Percentiles rank a stretch among this genome's conserved stretches.
Evolutionary conservation across 2,888 invertebrate species (phyloP).

Genomic region (Heteromurus nitidus): DNA sequence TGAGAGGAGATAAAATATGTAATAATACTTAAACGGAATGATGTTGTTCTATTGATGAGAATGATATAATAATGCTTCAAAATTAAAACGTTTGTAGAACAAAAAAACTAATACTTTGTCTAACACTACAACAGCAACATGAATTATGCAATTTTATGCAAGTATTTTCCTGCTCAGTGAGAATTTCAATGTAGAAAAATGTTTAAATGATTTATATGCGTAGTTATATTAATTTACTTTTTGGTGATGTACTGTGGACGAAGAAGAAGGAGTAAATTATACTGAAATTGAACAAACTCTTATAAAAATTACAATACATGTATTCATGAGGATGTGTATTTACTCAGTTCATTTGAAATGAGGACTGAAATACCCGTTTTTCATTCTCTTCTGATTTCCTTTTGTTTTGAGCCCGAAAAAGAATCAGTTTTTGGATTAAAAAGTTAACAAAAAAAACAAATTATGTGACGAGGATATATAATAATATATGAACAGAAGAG

Average conservation of each 20-base stretch:
- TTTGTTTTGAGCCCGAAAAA: slow-evolving; percentile 6
- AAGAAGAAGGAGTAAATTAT: too few relatives aligned
- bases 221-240: too few relatives aligned
- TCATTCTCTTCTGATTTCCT: too few relatives aligned
- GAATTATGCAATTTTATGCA: too few relatives aligned
- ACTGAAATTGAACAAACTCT: neutral
- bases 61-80: slow-evolving; percentile 15
- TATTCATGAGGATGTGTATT: slow-evolving; percentile 12
- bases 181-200: too few relatives aligned
- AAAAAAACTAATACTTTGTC: too few relatives aligned
- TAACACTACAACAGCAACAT: too few relatives aligned
- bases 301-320: slow-evolving; percentile 1
- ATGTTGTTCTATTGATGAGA: slow-evolving; percentile 37
- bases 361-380: slow-evolving; percentile 10
- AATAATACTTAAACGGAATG: slow-evolving; percentile 64
- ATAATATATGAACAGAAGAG: neutral
- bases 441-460: neutral
- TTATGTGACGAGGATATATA: too few relatives aligned
- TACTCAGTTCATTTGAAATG: neutral
- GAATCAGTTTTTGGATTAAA: too few relatives aligned
- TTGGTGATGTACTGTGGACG: too few relatives aligned
- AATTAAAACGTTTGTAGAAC: neutral
- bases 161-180: too few relatives aligned
- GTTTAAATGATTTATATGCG: too few relatives aligned
- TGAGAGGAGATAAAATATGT: slow-evolving; percentile 56